Evolutionary conservation across 2,888 invertebrate species (phyloP).

Genomic region (Eremobia ochroleuca): DNA sequence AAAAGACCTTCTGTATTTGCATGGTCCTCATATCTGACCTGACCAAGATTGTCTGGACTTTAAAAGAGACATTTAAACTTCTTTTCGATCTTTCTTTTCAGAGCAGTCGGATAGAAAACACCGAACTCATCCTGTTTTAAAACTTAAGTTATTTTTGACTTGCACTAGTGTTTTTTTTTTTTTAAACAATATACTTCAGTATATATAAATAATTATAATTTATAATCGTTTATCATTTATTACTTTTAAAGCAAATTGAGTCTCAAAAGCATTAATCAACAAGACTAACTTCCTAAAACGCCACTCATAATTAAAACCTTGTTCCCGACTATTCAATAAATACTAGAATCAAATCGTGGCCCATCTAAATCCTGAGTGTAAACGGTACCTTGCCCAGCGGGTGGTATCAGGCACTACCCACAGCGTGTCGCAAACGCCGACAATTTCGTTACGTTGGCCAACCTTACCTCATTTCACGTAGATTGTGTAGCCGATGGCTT

Average conservation of each 20-base stretch:
- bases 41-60: too few species aligned
- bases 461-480: constrained; percentile 77
- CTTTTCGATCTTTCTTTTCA: too few species aligned
- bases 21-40: background rate
- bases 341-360: constrained; percentile 35
- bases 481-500: constrained; percentile 71
- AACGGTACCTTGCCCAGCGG: constrained; percentile 61
- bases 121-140: too few species aligned
- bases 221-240: background rate
- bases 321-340: constrained; percentile 21
- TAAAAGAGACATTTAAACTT: too few species aligned
- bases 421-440: constrained; percentile 74
- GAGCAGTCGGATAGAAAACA: too few species aligned
- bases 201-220: too few species aligned
- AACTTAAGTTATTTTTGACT: too few species aligned
- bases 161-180: too few species aligned
- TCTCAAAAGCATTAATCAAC: background rate
- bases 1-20: background rate
- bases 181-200: too few species aligned
- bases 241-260: background rate
- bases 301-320: background rate
- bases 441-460: constrained; percentile 80
- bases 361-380: constrained; percentile 54
- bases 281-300: background rate
- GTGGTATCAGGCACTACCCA: constrained; percentile 68